A percentile compares a stretch with the other conserved stretches of the same genome.
These are phyloP conservation scores for Styela clava DNA, from an alignment of 23 tunicate species.

Conservation along the genomic window DNA sequence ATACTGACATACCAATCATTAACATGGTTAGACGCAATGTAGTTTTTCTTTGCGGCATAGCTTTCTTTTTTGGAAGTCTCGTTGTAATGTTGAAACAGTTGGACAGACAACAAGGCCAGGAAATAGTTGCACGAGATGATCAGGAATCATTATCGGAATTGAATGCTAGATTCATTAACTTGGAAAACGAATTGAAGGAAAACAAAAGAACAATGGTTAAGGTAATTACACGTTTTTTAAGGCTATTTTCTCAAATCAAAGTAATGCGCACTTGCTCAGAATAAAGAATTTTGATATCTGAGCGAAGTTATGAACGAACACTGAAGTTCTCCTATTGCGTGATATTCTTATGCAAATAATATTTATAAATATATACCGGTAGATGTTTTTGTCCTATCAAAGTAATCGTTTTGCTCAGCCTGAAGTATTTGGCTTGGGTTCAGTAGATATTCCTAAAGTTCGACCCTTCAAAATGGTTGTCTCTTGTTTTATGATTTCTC, in stretches of 20 bases:
- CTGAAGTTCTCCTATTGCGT: no score
- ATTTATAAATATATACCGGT: no score
- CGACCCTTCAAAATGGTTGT: no score
- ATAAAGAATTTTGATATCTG: no score
- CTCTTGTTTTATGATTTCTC: no score
- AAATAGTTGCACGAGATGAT: background rate
- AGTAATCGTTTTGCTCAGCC: no score
- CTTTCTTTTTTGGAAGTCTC: slow-evolving; percentile 23
- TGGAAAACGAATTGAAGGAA: slow-evolving; percentile 22
- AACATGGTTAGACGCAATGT: slow-evolving; percentile 26
- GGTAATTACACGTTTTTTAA: background rate
- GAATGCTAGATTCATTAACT: background rate
- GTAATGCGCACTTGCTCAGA: background rate
- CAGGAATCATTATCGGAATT: background rate
- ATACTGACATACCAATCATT: no score
- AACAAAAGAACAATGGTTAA: slow-evolving; percentile 11
- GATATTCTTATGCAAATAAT: no score
- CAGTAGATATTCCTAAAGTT: no score
- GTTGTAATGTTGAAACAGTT: slow-evolving; percentile 11
- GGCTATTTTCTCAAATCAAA: background rate
- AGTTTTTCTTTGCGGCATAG: background rate
- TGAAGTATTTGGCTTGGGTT: no score
- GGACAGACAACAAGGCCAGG: slow-evolving; percentile 16
- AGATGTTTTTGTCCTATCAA: no score
- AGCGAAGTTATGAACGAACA: no score